Percentiles rank a stretch among this genome's conserved stretches.
Conservation (phyloP, 2,797 vertebrate species). For the Diplodus sargus region DNA sequence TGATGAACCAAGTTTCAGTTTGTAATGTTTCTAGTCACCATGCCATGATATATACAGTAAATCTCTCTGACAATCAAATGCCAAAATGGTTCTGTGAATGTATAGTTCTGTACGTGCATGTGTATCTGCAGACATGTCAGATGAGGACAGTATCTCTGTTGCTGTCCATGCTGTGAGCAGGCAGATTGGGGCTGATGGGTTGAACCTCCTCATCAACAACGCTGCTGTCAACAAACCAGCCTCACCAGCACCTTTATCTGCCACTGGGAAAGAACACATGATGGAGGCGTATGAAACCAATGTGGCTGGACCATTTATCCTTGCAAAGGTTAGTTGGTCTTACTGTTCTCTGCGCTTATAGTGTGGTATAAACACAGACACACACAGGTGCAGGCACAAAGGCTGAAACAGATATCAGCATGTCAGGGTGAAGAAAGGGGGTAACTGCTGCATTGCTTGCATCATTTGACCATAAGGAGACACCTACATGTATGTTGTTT, state of each 20-base stretch:
- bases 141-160: slow-evolving; percentile 62
- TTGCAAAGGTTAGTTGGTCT: slow-evolving; percentile 70
- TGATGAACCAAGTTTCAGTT: no score
- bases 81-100: no score
- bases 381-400: not conserved
- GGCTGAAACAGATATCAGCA: not conserved
- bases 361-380: no score
- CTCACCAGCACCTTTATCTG: slow-evolving; percentile 16
- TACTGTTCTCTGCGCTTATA: not conserved
- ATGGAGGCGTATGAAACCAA: slow-evolving; percentile 76
- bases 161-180: slow-evolving; percentile 64
- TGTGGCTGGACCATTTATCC: slow-evolving; percentile 78
- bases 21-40: no score
- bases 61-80: not conserved
- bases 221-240: slow-evolving; percentile 66
- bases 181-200: slow-evolving; percentile 46
- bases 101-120: not conserved
- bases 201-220: slow-evolving; percentile 84
- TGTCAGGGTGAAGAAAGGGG: not conserved
- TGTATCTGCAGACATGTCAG: slow-evolving; percentile 56
- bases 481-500: not conserved
- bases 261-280: slow-evolving; percentile 67
- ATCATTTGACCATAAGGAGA: not conserved
- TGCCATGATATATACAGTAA: not conserved
- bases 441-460: not conserved